Conservation (phyloP, 2,888 invertebrate genomes). For the Euplagia quadripunctaria region DNA sequence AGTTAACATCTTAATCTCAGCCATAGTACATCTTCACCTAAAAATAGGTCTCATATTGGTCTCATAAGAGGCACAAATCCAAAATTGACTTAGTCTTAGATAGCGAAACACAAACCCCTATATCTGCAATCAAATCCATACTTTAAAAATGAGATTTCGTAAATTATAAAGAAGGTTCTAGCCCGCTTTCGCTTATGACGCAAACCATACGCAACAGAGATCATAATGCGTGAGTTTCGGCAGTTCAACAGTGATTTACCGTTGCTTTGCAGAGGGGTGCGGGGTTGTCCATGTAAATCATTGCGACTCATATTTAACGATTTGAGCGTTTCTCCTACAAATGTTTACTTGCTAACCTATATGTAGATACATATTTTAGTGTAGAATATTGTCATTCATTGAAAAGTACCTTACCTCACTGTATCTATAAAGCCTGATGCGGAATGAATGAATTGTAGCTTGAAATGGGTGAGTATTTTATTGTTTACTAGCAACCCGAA, state of each 20-base stretch:
- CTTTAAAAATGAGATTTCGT: no score
- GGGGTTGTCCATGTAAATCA: constrained; percentile 74
- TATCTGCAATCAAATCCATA: no score
- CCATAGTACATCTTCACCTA: no score
- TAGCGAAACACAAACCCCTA: no score
- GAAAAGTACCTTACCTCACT: not conserved
- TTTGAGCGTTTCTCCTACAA: constrained; percentile 30
- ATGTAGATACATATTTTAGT: constrained; percentile 8
- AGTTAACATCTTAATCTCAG: no score
- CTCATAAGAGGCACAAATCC: no score
- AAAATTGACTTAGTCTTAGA: no score
- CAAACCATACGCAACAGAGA: constrained; percentile 60
- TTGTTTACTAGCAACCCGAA: no score
- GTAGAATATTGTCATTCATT: constrained; percentile 7
- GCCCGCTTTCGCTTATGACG: constrained; percentile 31
- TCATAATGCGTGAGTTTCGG: constrained; percentile 82
- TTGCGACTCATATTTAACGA: constrained; percentile 71
- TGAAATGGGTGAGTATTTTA: not conserved
- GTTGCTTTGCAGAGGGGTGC: constrained; percentile 41
- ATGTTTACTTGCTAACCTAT: constrained; percentile 48
- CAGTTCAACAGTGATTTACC: constrained; percentile 81
- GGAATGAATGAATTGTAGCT: not conserved
- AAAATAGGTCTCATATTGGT: no score
- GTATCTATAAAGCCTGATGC: not conserved
- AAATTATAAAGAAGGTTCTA: not conserved